These are phyloP conservation scores for Marasmarcha lunaedactyla DNA, from an alignment of 2,888 invertebrate species.

Conservation along the genomic window DNA sequence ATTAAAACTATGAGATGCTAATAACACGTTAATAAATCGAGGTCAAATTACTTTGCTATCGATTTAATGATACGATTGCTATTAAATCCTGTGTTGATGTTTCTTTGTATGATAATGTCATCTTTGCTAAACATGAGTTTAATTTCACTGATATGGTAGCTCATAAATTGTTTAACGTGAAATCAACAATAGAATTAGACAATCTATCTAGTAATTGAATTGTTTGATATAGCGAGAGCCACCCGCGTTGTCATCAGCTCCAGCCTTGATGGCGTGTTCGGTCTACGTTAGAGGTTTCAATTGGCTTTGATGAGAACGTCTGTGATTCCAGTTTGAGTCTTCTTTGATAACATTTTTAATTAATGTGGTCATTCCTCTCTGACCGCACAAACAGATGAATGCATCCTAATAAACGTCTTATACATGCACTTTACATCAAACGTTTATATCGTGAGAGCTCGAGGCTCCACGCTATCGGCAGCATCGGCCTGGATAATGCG, in stretches of 20 bases:
- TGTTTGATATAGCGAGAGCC: slow-evolving; percentile 24
- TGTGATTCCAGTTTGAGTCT: slow-evolving; percentile 54
- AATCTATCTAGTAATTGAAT: slow-evolving; percentile 3
- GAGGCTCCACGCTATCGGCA: slow-evolving; percentile 50
- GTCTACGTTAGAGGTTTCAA: slow-evolving; percentile 47
- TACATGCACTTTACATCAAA: too few species aligned
- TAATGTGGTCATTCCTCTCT: slow-evolving; percentile 65
- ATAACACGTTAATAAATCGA: slow-evolving; percentile 40
- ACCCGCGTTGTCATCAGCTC: slow-evolving; percentile 44
- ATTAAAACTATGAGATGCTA: slow-evolving; percentile 59
- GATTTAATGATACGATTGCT: slow-evolving; percentile 27
- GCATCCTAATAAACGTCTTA: slow-evolving; percentile 4
- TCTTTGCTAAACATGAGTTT: slow-evolving; percentile 18
- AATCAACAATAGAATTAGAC: slow-evolving; percentile 32
- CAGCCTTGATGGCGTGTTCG: slow-evolving; percentile 47
- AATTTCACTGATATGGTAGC: neutral
- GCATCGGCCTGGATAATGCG: slow-evolving; percentile 61
- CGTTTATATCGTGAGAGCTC: slow-evolving; percentile 25
- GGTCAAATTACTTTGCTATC: slow-evolving; percentile 35
- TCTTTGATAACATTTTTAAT: slow-evolving; percentile 50
- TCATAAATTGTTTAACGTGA: neutral
- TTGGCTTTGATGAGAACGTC: slow-evolving; percentile 61
- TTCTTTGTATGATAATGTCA: slow-evolving; percentile 21
- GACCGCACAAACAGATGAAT: slow-evolving; percentile 32
- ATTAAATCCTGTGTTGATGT: slow-evolving; percentile 21